phyloP scores from a whole-genome alignment of 2,888 invertebrate species.

The Tipula vernalis region DNA sequence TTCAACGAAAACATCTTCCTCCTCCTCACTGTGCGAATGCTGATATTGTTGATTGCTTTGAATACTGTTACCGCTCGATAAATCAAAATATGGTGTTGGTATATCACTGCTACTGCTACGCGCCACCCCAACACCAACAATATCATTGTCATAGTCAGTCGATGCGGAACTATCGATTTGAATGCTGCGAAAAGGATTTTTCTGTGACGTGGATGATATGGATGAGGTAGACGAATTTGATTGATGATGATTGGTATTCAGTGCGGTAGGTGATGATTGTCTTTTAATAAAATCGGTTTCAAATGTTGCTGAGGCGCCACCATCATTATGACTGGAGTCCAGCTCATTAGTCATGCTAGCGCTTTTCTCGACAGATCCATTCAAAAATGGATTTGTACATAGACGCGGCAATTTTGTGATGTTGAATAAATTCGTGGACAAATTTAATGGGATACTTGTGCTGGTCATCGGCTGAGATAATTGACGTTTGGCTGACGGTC shows the following conservation, averaged over 20 bases:
- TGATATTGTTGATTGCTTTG: neutral
- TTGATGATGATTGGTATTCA: neutral
- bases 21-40: neutral
- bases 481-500: constrained; percentile 29
- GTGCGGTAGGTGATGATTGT: neutral
- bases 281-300: neutral
- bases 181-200: neutral
- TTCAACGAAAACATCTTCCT: neutral
- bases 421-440: constrained; percentile 17
- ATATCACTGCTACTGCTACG: neutral
- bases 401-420: constrained; percentile 16
- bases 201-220: neutral
- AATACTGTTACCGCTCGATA: neutral
- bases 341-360: constrained; percentile 1
- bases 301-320: neutral
- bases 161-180: neutral
- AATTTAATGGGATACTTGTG: constrained; percentile 16
- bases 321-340: neutral
- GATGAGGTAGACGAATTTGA: constrained; percentile 5
- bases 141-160: neutral
- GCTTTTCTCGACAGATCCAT: constrained; percentile 16
- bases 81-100: neutral
- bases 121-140: neutral
- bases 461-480: constrained; percentile 16
- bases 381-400: constrained; percentile 21